Base-by-base conservation (phyloP, 37 sponge, comb jelly and placozoan genomes). In the Diacarnus erythraeanus region DNA sequence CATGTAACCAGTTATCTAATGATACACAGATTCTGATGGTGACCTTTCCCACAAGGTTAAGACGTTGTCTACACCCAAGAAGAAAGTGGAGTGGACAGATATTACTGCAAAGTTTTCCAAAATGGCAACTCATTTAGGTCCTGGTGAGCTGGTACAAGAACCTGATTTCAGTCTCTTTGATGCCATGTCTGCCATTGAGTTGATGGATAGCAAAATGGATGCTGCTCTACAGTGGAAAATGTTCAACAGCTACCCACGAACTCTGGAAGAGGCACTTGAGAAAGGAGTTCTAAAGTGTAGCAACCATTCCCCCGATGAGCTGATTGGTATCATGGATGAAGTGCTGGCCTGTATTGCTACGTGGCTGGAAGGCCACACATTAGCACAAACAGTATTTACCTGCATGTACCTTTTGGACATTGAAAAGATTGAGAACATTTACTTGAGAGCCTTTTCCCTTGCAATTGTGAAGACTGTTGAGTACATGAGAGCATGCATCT, bases 321-420 rank as follows among this genome's bases (percentile, higher is more conserved):
- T 94, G 21, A 29, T 99, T 0, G 99, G 97, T 8, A 88, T 99
- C 9, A 47, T 90, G 22, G 99, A 99, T 63, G 95, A 99, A 60
- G 71, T 99, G 59, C 59, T 95, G 12, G 86, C 93, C 8, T 86
- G 95, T 77, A 56, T 94, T 33, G 91, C 91, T 23, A 94, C 99
- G 2, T 99, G 99, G 99, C 78, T 99, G 42, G 76, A 90, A 33
- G 99, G 99, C 0, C 90, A 96, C 80, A 91, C 92, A 21, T 66
- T 99, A 25, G 97, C 95, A 15, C 99, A 99, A 84, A 99, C 99
- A 0, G 97, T 99, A 22, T 94, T 92, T 80, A 94, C 99, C 0
- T 92, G 97, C 77, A 72, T 88, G 79, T 94, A 94, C 60, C 75
- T 94, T 6, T 89, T 87, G n/a, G 86, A 88, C 25, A 71, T 77